Percentiles rank a stretch among this genome's conserved stretches.
Conservation (phyloP, 2,797 vertebrate species). For the Enteromius argenteus region DNA sequence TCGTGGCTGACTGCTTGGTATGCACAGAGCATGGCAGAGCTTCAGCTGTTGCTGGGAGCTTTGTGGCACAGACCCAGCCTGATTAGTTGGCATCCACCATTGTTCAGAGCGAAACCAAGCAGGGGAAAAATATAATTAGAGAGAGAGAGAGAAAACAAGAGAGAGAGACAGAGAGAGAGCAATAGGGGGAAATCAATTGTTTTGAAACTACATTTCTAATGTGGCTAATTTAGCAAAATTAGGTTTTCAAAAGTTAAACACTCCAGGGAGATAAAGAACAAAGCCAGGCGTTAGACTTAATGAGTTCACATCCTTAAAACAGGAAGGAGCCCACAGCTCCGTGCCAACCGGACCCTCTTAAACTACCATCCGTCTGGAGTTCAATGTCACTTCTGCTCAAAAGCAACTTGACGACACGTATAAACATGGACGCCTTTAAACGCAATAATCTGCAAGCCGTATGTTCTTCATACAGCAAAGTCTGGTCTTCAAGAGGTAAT, state of each 20-base stretch:
- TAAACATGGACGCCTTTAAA: slow-evolving; percentile 31
- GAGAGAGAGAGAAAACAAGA: slow-evolving; percentile 60
- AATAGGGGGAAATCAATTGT: slow-evolving; percentile 71
- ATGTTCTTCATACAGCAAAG: slow-evolving; percentile 12
- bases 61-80: slow-evolving; percentile 83
- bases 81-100: slow-evolving; percentile 86
- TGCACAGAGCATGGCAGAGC: slow-evolving; percentile 77
- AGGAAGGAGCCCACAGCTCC: slow-evolving; percentile 5
- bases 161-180: slow-evolving; percentile 50
- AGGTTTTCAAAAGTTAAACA: slow-evolving; percentile 72
- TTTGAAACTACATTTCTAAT: slow-evolving; percentile 76
- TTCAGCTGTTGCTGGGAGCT: slow-evolving; percentile 86
- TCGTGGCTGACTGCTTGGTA: slow-evolving; percentile 86
- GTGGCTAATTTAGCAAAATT: slow-evolving; percentile 75
- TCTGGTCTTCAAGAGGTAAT: slow-evolving; percentile 18
- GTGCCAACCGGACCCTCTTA: neutral
- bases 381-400: slow-evolving; percentile 45
- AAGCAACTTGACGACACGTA: slow-evolving; percentile 42
- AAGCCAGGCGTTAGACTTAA: slow-evolving; percentile 62
- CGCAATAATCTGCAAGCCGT: slow-evolving; percentile 32
- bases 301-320: slow-evolving; percentile 29
- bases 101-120: slow-evolving; percentile 79
- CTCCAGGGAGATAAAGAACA: slow-evolving; percentile 68
- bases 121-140: slow-evolving; percentile 77
- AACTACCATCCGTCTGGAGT: slow-evolving; percentile 36